A percentile compares a stretch with the other conserved stretches of the same genome.
phyloP scores from a whole-genome alignment of 2,797 vertebrate genomes.

The Merluccius polli region DNA sequence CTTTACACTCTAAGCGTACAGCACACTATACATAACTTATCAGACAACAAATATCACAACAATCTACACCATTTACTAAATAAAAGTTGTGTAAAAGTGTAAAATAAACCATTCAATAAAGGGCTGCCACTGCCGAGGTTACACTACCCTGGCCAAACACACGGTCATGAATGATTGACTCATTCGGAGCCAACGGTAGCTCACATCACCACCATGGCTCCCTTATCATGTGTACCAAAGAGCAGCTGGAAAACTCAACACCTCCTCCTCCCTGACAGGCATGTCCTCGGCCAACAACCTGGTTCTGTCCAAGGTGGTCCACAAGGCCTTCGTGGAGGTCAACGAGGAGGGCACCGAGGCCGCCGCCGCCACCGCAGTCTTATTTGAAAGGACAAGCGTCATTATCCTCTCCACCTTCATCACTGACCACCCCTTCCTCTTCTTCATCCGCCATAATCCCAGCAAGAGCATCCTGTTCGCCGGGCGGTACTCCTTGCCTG shows the following conservation, averaged over 20 bases:
- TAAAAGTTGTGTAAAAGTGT: too few relatives aligned
- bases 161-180: not conserved
- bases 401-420: slow-evolving; percentile 42
- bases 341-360: slow-evolving; percentile 90
- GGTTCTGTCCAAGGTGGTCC: slow-evolving; percentile 79
- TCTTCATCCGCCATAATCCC: slow-evolving; percentile 82
- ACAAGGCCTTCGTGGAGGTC: slow-evolving; percentile 87
- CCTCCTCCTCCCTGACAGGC: slow-evolving; percentile 44
- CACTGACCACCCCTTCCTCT: slow-evolving; percentile 87
- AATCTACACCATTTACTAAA: too few relatives aligned
- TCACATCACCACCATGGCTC: too few relatives aligned
- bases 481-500: slow-evolving; percentile 76
- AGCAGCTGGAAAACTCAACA: not conserved
- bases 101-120: not conserved
- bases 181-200: not conserved
- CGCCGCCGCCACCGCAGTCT: slow-evolving; percentile 70
- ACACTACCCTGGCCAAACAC: not conserved
- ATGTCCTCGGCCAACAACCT: slow-evolving; percentile 76
- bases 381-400: too few relatives aligned
- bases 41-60: not conserved
- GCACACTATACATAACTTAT: too few relatives aligned
- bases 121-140: not conserved
- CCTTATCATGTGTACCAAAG: not conserved
- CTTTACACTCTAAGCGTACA: too few relatives aligned
- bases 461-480: slow-evolving; percentile 79